phyloP scores from a whole-genome alignment of 2,888 invertebrate genomes.

The Halocaridina rubra region DNA sequence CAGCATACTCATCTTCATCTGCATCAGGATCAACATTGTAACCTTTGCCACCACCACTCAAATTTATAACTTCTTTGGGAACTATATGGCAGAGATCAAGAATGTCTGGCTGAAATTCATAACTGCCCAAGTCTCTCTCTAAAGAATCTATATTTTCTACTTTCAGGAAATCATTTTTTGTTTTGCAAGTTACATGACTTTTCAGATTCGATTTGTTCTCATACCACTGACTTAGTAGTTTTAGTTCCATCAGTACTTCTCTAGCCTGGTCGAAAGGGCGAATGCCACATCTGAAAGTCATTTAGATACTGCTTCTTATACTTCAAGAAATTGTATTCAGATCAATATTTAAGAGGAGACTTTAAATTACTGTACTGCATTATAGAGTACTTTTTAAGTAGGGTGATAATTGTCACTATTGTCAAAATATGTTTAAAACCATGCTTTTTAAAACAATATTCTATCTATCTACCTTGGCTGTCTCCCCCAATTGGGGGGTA shows the following conservation, averaged over 20 bases:
- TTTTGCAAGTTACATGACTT: neutral
- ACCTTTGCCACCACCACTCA: slow-evolving; percentile 67
- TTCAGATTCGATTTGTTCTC: neutral
- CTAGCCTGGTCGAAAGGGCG: slow-evolving; percentile 67
- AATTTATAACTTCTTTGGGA: slow-evolving; percentile 67
- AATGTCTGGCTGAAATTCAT: slow-evolving; percentile 66
- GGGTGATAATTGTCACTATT: too few species aligned
- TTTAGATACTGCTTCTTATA: too few species aligned
- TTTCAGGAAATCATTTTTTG: neutral
- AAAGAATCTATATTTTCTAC: too few species aligned
- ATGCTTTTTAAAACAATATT: too few species aligned
- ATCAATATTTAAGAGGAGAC: neutral
- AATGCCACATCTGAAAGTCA: slow-evolving; percentile 65
- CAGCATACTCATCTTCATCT: slow-evolving; percentile 62
- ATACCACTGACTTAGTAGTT: slow-evolving; percentile 35
- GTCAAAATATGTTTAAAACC: too few species aligned
- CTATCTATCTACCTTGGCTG: too few species aligned
- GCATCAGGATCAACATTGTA: slow-evolving; percentile 65
- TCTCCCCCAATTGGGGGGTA: too few species aligned
- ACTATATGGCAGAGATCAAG: slow-evolving; percentile 67
- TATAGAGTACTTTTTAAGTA: too few species aligned
- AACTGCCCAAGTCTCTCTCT: slow-evolving; percentile 53
- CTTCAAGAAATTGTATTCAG: too few species aligned
- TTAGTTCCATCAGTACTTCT: slow-evolving; percentile 65
- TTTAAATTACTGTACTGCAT: neutral